A percentile compares a stretch with the other conserved stretches of the same genome.
Evolutionary conservation across 1,140 invertebrate species (phyloP).

Genomic region (Globodera ellingtonae): DNA sequence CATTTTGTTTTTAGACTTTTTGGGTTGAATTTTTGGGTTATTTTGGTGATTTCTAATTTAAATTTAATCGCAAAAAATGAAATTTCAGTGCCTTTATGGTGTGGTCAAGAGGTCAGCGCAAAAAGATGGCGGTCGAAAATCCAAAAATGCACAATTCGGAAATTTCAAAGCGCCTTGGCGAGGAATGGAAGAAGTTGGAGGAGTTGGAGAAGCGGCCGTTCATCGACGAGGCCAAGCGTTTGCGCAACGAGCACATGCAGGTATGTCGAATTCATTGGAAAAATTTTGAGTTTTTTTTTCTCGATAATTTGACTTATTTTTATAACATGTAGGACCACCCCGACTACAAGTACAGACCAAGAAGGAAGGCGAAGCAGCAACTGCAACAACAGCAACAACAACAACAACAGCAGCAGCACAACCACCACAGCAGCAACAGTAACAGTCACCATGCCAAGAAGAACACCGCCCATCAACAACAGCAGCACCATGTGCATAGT

Average conservation of each 20-base stretch:
- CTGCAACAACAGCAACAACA: slow-evolving; percentile 25
- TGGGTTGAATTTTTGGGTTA: neutral
- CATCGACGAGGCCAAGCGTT: slow-evolving; percentile 90
- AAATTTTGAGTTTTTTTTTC: neutral
- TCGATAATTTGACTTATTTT: neutral
- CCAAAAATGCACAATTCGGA: slow-evolving; percentile 98
- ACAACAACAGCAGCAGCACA: slow-evolving; percentile 4
- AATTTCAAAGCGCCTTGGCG: slow-evolving; percentile 89
- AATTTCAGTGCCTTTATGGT: slow-evolving; percentile 91
- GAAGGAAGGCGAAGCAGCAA: slow-evolving; percentile 26
- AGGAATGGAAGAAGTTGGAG: slow-evolving; percentile 89
- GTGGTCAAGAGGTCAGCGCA: slow-evolving; percentile 81
- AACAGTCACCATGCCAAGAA: slow-evolving; percentile 15
- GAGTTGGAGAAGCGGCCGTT: slow-evolving; percentile 95
- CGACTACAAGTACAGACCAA: slow-evolving; percentile 24
- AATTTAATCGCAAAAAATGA: neutral
- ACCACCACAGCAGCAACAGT: neutral
- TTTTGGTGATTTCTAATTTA: neutral
- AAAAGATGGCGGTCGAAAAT: slow-evolving; percentile 87
- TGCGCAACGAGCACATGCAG: slow-evolving; percentile 81
- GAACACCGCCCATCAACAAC: slow-evolving; percentile 1
- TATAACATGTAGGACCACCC: slow-evolving; percentile 67
- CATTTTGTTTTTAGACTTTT: neutral
- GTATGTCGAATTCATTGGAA: neutral
- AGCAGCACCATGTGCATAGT: slow-evolving; percentile 4